phyloP scores from a whole-genome alignment of 2,797 vertebrate species.

The Zenarchopterus dispar region DNA sequence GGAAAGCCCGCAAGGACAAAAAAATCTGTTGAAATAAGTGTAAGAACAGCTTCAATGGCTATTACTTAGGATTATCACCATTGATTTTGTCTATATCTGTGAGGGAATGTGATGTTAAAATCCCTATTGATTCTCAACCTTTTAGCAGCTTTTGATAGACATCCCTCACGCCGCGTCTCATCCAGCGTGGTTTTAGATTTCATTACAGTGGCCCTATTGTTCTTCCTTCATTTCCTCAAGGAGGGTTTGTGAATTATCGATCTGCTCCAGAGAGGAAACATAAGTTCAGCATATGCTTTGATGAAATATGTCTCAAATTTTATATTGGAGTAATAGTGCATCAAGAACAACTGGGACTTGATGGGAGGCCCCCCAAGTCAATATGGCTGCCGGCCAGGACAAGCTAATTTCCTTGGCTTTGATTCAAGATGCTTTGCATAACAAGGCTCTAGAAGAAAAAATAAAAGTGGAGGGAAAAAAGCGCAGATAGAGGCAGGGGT shows the following conservation, averaged over 20 bases:
- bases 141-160: constrained; percentile 68
- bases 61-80: constrained; percentile 68
- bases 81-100: constrained; percentile 62
- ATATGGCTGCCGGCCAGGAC: constrained; percentile 70
- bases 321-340: constrained; percentile 54
- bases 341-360: constrained; percentile 67
- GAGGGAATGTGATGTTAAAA: constrained; percentile 57
- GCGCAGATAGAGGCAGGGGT: constrained; percentile 16
- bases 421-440: constrained; percentile 67
- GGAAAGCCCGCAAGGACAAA: constrained; percentile 46
- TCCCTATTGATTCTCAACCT: constrained; percentile 60
- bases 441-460: constrained; percentile 24
- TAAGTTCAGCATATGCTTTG: constrained; percentile 29
- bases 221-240: constrained; percentile 46
- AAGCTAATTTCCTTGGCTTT: constrained; percentile 70
- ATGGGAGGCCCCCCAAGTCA: constrained; percentile 53
- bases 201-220: constrained; percentile 36
- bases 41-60: constrained; percentile 47
- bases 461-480: not conserved
- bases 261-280: constrained; percentile 31
- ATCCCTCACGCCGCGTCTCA: constrained; percentile 40
- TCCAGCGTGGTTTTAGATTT: constrained; percentile 49
- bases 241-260: constrained; percentile 57
- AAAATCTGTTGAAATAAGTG: constrained; percentile 56
- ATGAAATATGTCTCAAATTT: constrained; percentile 55